phyloP scores from a whole-genome alignment of 2,113 vertebrate species.

The Oryzias woworae region DNA sequence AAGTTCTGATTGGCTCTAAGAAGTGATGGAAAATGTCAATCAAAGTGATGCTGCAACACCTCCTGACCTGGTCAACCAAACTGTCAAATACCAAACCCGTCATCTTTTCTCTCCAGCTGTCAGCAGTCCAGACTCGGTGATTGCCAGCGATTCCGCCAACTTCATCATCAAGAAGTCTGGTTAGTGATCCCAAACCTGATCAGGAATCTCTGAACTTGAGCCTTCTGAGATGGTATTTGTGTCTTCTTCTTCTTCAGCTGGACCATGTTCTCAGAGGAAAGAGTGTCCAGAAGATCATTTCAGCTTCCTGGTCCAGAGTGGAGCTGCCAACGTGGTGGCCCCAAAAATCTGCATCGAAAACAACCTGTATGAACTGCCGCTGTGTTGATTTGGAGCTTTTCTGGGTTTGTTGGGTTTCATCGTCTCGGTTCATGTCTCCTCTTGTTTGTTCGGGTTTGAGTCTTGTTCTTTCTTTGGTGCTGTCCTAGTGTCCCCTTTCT shows the following conservation, averaged over 20 bases:
- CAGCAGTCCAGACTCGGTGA: rapidly evolving
- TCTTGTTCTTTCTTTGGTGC: not conserved
- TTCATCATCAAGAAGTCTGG: rapidly evolving
- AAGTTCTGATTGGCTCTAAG: too few species aligned
- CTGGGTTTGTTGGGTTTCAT: not conserved
- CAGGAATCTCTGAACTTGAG: rapidly evolving
- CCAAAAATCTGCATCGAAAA: constrained; percentile 88
- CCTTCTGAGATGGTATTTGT: not conserved
- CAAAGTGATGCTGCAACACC: too few species aligned
- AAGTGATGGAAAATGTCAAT: too few species aligned
- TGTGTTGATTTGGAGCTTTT: not conserved
- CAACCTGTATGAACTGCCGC: constrained; percentile 72
- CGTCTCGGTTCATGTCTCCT: not conserved
- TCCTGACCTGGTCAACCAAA: too few species aligned
- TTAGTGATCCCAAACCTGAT: not conserved
- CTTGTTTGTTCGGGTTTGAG: not conserved
- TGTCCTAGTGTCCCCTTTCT: not conserved
- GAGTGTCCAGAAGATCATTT: constrained; percentile 83
- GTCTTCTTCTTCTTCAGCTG: constrained; percentile 1
- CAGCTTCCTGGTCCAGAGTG: constrained; percentile 88
- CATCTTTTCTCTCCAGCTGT: not conserved
- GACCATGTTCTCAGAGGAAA: constrained; percentile 71
- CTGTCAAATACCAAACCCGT: too few species aligned
- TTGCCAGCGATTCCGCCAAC: rapidly evolving
- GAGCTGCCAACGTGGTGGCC: constrained; percentile 85